Conservation (phyloP, 2,797 vertebrate species). For the Babyrousa celebensis region DNA sequence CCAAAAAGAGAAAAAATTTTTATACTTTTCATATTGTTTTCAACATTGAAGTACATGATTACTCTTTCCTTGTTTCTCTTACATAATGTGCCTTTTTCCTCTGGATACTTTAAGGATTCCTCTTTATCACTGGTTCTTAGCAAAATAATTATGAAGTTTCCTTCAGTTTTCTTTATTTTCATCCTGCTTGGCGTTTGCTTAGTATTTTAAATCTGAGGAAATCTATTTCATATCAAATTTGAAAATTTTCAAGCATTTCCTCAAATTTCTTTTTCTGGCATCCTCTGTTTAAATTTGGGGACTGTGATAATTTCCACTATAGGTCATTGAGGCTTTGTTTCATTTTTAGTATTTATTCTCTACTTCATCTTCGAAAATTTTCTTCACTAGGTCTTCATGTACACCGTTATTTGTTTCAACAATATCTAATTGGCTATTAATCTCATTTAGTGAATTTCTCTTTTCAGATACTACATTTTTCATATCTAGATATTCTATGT, state of each 20-base stretch:
- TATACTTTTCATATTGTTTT: neutral
- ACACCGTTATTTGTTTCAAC: neutral
- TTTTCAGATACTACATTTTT: neutral
- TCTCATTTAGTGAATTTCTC: neutral
- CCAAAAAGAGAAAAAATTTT: too few species aligned
- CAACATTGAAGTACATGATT: neutral
- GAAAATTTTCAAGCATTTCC: neutral
- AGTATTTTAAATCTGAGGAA: neutral
- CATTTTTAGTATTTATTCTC: neutral
- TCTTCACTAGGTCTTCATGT: neutral
- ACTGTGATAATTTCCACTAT: neutral
- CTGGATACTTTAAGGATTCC: neutral
- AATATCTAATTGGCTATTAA: neutral
- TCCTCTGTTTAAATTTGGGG: neutral
- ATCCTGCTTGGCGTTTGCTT: neutral
- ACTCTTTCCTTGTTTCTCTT: neutral
- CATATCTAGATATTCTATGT: neutral
- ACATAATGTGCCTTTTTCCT: neutral
- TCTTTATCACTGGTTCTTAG: neutral
- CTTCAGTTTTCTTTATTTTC: neutral
- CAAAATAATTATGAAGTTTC: neutral
- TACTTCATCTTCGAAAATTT: conserved; percentile 21
- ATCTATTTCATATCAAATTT: neutral
- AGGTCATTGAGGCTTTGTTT: neutral
- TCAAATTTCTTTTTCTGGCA: neutral